A percentile compares a stretch with the other conserved stretches of the same genome.
phyloP scores from a whole-genome alignment of 2,797 vertebrate genomes.

The Prunella strophiata region DNA sequence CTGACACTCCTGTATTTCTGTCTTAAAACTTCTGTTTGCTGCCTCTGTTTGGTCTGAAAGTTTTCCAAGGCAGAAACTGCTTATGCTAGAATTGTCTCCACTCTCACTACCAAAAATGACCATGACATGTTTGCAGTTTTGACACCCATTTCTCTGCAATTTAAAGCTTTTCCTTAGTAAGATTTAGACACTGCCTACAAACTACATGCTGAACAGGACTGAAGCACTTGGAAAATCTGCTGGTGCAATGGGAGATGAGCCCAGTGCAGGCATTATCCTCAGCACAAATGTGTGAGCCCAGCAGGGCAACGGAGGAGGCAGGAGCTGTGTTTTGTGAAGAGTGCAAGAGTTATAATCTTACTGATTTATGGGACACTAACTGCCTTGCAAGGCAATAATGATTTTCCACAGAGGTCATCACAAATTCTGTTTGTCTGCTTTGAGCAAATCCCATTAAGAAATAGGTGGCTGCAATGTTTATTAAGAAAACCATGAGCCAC shows the following conservation, averaged over 20 bases:
- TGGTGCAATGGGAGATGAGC: not conserved
- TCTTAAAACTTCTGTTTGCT: not conserved
- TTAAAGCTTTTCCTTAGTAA: not conserved
- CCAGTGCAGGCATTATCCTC: not conserved
- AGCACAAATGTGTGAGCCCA: not conserved
- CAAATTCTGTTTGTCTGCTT: slow-evolving; percentile 21
- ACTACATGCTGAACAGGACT: not conserved
- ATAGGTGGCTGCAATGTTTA: slow-evolving; percentile 19
- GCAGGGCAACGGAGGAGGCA: not conserved
- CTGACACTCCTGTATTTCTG: not conserved
- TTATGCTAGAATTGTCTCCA: not conserved
- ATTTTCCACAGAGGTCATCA: slow-evolving; percentile 39
- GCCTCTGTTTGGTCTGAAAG: not conserved
- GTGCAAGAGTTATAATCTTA: not conserved
- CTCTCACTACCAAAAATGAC: not conserved
- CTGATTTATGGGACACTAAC: slow-evolving; percentile 44
- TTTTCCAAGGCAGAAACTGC: not conserved
- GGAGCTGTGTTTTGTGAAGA: not conserved
- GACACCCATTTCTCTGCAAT: not conserved
- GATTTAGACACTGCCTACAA: not conserved
- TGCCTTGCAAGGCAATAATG: not conserved
- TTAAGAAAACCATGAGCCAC: slow-evolving; percentile 20
- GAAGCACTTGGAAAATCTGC: not conserved
- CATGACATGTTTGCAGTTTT: not conserved
- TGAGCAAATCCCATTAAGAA: slow-evolving; percentile 39